A percentile compares a stretch with the other conserved stretches of the same genome.
phyloP scores from a whole-genome alignment of 2,888 invertebrate genomes.

The Blastobasis adustella region DNA sequence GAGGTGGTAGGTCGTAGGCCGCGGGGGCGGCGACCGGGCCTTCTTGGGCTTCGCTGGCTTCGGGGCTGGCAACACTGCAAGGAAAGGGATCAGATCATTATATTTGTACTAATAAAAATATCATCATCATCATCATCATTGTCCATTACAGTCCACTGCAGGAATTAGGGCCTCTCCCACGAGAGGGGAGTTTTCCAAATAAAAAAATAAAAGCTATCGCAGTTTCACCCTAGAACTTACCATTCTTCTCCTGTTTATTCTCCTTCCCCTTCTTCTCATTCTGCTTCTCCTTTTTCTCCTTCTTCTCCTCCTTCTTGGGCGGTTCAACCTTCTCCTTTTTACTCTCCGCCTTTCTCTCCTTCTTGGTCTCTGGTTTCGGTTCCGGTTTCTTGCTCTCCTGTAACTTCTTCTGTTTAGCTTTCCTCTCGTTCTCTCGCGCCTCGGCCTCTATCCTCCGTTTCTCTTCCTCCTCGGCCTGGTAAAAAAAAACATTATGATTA shows the following conservation, averaged over 20 bases:
- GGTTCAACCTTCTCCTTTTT: constrained; percentile 17
- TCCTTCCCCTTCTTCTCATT: constrained; percentile 39
- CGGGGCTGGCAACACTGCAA: constrained; percentile 13
- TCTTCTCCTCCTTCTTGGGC: constrained; percentile 28
- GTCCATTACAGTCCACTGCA: too few species aligned
- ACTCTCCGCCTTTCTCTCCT: constrained; percentile 31
- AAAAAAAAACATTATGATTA: not conserved
- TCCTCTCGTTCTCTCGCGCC: not conserved
- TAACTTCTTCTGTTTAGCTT: constrained; percentile 26
- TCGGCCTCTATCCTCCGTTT: constrained; percentile 24
- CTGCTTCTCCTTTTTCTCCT: constrained; percentile 25
- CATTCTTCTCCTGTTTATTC: constrained; percentile 46
- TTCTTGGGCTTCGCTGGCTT: constrained; percentile 14
- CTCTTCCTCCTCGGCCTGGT: constrained; percentile 50
- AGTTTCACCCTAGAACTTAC: constrained; percentile 25
- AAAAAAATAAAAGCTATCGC: too few species aligned
- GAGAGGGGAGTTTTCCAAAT: too few species aligned
- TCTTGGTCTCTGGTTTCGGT: constrained; percentile 20
- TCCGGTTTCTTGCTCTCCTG: constrained; percentile 17
- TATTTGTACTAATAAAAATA: too few species aligned
- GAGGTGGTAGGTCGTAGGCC: not conserved
- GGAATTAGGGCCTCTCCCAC: too few species aligned
- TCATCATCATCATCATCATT: too few species aligned
- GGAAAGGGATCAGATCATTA: too few species aligned
- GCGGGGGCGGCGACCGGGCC: not conserved